Conservation (phyloP, 2,113 vertebrate species). For the Phoenicopterus ruber region DNA sequence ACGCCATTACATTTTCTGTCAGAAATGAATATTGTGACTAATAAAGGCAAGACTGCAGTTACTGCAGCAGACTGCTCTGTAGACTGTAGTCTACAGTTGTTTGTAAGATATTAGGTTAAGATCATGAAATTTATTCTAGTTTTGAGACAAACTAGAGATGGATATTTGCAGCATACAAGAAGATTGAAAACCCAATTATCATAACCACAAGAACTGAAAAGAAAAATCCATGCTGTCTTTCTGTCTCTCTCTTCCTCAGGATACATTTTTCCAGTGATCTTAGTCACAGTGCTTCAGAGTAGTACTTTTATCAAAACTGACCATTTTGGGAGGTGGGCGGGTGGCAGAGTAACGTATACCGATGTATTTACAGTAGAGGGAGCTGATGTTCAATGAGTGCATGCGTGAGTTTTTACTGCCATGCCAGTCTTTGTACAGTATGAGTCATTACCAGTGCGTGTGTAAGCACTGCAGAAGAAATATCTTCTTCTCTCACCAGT, state of each 20-base stretch:
- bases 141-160: slow-evolving; percentile 40
- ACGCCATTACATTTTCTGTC: neutral
- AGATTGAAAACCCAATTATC: slow-evolving; percentile 31
- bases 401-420: neutral
- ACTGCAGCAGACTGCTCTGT: slow-evolving; percentile 33
- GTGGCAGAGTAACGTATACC: neutral
- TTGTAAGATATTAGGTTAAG: slow-evolving; percentile 51
- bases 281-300: slow-evolving; percentile 38
- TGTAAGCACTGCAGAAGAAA: neutral
- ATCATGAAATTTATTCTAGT: slow-evolving; percentile 14
- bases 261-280: slow-evolving; percentile 35
- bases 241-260: neutral
- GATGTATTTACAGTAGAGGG: slow-evolving; percentile 23
- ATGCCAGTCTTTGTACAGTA: neutral
- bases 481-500: neutral
- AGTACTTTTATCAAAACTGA: neutral
- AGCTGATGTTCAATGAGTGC: neutral
- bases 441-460: neutral
- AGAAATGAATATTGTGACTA: slow-evolving; percentile 6
- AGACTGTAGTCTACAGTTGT: slow-evolving; percentile 30
- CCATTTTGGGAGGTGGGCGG: neutral
- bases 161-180: slow-evolving; percentile 27
- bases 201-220: slow-evolving; percentile 20
- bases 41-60: slow-evolving; percentile 10
- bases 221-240: slow-evolving; percentile 24